Base-by-base conservation (phyloP, 1,140 invertebrate species). In the Drosophila lacteicornis region DNA sequence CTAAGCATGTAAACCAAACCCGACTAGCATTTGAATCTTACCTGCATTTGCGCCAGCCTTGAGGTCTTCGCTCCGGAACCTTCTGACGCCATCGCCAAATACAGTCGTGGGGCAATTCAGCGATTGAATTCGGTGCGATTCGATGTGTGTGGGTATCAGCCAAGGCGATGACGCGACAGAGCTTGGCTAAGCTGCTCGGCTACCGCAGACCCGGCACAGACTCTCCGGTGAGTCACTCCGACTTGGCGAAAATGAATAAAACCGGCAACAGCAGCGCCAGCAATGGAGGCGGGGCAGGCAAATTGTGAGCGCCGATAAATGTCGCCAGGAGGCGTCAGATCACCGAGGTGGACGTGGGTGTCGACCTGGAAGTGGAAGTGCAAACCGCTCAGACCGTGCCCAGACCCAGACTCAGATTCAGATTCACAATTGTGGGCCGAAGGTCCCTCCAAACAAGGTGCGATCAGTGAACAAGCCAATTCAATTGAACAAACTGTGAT, bases 11-110 rank as follows among this genome's bases (percentile, higher is more conserved):
- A 56, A 56, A 6, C 36, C 36, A 56, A 56, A 56, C 53, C 36
- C 11, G 51, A 22, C 33, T 22, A 36, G 19, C n/a, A 19, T 19
- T 47, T 25, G 19, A 60, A 60, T 82, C 92, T 93, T 87, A 94
- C 94, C 93, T 94, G 94, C 94, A 95, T 94, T 75, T 94, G 93
- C 50, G 93, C 92, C 75, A 94, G 93, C 91, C 92, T 93, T 65
- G 94, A 94, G 51, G 42, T 76, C 46, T 90, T 91, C 42, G 69
- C 77, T 47, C 71, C 61, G 50, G 82, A 80, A 76, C 82, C 91
- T 80, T 91, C 77, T 92, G 91, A 91, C 79, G 91, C 80, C 91
- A 92, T 92, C 74, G 51, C 76, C 82, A 90, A 86, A 91, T 84
- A 75, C 53, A 90, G 76, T 75, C 36, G 38, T 40, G 47, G 49